A percentile compares a stretch with the other conserved stretches of the same genome.
phyloP scores from a whole-genome alignment of 1,140 invertebrate genomes.

The Melanaphis sacchari region DNA sequence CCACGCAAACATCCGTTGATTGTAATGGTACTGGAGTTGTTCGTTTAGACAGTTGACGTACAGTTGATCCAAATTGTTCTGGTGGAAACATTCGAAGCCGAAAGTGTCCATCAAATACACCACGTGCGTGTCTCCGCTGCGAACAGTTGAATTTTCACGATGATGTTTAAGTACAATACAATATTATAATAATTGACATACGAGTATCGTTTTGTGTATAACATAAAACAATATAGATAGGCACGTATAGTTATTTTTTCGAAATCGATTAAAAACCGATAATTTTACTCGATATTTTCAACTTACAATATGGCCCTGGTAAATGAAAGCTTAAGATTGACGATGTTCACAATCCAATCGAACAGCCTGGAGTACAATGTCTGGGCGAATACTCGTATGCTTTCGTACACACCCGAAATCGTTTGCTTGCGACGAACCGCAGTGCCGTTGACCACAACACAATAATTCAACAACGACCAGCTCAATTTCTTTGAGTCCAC shows the following conservation, averaged over 20 bases:
- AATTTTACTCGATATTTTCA: neutral
- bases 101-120: conserved; percentile 85
- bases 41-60: conserved; percentile 89
- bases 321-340: conserved; percentile 82
- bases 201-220: neutral
- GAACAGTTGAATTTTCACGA: conserved; percentile 62
- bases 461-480: conserved; percentile 87
- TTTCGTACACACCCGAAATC: conserved; percentile 76
- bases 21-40: conserved; percentile 87
- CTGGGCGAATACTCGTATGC: conserved; percentile 79
- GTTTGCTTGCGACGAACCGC: conserved; percentile 79
- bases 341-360: conserved; percentile 86
- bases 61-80: conserved; percentile 86
- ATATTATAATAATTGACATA: too few species aligned
- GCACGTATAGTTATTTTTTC: neutral
- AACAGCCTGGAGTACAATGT: conserved; percentile 82
- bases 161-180: neutral
- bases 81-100: conserved; percentile 88
- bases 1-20: conserved; percentile 86
- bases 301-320: conserved; percentile 83
- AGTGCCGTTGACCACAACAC: conserved; percentile 80
- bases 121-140: conserved; percentile 80
- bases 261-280: neutral
- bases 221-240: neutral
- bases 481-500: conserved; percentile 82